Evolutionary conservation across 2,797 vertebrate genomes (phyloP), one percentile per base, ranked within the genome.

Genomic region (Pelobates cultripes): DNA sequence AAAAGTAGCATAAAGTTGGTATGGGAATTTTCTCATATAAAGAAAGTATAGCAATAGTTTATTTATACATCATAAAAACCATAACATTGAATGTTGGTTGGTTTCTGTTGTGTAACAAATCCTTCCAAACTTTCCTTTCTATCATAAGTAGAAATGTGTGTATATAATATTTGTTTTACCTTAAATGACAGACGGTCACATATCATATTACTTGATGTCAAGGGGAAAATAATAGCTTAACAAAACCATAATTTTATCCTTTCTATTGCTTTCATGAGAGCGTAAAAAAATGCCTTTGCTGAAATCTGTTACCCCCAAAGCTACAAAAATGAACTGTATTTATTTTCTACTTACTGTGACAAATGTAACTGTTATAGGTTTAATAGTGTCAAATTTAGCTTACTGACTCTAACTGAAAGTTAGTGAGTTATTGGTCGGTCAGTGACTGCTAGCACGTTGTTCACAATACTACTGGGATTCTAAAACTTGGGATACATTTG

Each of bases 11-110:
- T 73, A 53, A 73, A 73, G 71, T 57, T 73, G 71, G 53, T 57
- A 41, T 40, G 72, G 53, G 72, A 74, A 74, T 74, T 61, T 74
- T 7, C 6, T 74, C 53, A 28, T 17, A 74, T 74, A 74, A 74
- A 74, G 51, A 57, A 73, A 73, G 42, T 53, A 61, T 74, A 60
- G 55, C 53, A 15, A 61, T 60, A 60, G 17, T 74, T 74, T 74
- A 74, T 74, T 43, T 60, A 44, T 28, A 5, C 9, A 43, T 60
- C 28, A 73, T 73, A 57, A 73, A 57, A 74, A 74, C 14, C 3
- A 42, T 57, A 57, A 61, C 72, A n/a, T 74, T 60, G 72, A 74
- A 61, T 43, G 14, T 41, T 57, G 70, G 9, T 42, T 61, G 40
- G 40, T n/a, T 74, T 43, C 41, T 60, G 60, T 43, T 60, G 53